Conservation (phyloP, 2,113 vertebrate genomes). For the Calypte anna region DNA sequence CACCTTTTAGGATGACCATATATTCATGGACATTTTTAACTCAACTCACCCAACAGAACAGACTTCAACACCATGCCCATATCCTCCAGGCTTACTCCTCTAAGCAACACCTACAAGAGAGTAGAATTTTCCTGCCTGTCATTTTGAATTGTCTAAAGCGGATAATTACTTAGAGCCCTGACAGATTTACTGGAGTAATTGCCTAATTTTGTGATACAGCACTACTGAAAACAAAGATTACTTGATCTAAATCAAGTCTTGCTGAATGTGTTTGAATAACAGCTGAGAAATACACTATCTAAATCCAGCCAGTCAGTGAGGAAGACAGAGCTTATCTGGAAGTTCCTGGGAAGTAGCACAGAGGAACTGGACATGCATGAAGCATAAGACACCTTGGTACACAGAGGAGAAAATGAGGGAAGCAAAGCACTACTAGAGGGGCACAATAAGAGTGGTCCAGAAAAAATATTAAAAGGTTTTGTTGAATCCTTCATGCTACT, state of each 20-base stretch:
- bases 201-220: slow-evolving; percentile 39
- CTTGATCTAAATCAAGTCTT: background rate
- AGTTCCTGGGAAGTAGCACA: background rate
- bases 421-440: background rate
- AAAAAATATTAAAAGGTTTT: background rate
- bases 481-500: background rate
- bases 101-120: background rate
- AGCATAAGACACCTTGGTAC: background rate
- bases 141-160: slow-evolving; percentile 42
- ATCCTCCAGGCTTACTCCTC: background rate
- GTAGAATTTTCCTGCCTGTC: slow-evolving; percentile 22
- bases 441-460: background rate
- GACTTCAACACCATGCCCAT: background rate
- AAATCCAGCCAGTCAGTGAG: background rate
- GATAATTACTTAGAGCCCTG: slow-evolving; percentile 28
- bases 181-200: slow-evolving; percentile 58
- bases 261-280: background rate
- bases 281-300: background rate
- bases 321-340: background rate
- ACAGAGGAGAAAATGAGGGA: background rate
- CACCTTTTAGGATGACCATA: background rate
- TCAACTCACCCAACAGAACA: background rate
- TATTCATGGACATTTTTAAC: background rate
- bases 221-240: slow-evolving; percentile 7
- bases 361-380: background rate